Evolutionary conservation across 2,797 vertebrate species (phyloP).

Genomic region (Podargus strigoides): DNA sequence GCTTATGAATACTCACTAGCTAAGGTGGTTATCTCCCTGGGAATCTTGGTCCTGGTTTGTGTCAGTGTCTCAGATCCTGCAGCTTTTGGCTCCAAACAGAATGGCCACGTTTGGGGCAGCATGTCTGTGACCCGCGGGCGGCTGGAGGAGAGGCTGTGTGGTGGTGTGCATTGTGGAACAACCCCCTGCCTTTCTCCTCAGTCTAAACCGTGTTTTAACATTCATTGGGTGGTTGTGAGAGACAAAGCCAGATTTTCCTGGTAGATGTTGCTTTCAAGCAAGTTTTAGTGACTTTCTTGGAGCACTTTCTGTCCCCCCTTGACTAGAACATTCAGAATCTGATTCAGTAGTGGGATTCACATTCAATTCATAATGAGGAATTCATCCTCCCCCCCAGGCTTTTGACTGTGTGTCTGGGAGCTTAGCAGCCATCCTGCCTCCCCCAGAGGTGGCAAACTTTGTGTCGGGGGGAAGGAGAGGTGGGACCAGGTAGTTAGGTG

Average conservation of each 20-base stretch:
- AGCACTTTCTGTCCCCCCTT: neutral
- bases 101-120: neutral
- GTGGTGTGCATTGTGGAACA: neutral
- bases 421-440: neutral
- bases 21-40: neutral
- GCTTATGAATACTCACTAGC: fast-evolving
- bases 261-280: neutral
- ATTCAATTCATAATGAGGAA: fast-evolving
- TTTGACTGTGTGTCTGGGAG: neutral
- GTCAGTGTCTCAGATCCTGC: neutral
- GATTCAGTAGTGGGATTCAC: neutral
- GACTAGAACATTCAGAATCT: neutral
- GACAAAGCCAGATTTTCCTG: neutral
- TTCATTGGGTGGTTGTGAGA: neutral
- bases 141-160: neutral
- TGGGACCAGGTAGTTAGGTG: neutral
- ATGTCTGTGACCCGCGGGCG: fast-evolving
- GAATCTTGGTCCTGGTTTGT: neutral
- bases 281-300: neutral
- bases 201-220: neutral
- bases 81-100: neutral
- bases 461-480: neutral
- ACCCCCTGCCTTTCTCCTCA: neutral
- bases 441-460: neutral
- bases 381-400: neutral